Evolutionary conservation across 2,797 vertebrate species (phyloP).

Genomic region (Antrozous pallidus): DNA sequence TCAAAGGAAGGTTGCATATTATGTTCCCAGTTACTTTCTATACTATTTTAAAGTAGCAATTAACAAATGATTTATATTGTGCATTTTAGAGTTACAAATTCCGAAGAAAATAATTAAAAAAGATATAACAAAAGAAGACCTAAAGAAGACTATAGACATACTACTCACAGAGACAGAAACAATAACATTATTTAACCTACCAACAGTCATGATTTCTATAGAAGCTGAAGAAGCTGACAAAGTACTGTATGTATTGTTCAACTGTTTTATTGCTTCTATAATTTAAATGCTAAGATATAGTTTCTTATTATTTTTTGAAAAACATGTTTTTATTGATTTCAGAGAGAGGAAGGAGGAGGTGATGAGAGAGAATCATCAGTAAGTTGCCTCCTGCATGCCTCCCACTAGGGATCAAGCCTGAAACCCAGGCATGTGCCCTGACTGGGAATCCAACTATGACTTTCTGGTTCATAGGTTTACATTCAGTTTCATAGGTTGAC

Average conservation of each 20-base stretch:
- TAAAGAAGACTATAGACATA: conserved; percentile 83
- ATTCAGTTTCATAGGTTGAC: not conserved
- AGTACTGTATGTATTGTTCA: conserved; percentile 80
- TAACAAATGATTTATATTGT: conserved; percentile 15
- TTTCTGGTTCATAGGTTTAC: not conserved
- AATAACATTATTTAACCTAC: conserved; percentile 86
- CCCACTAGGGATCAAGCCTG: too few relatives aligned
- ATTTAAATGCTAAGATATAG: not conserved
- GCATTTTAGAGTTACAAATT: conserved; percentile 81
- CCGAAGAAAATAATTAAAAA: conserved; percentile 78
- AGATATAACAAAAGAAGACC: conserved; percentile 81
- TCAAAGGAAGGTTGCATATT: not conserved
- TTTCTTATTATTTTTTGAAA: not conserved
- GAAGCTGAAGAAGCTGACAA: conserved; percentile 84
- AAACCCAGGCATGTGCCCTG: not conserved
- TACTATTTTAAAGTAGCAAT: not conserved
- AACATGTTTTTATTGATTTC: too few relatives aligned
- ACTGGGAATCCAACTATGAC: not conserved
- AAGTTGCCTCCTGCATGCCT: too few relatives aligned
- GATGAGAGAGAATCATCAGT: too few relatives aligned
- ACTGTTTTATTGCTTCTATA: not conserved
- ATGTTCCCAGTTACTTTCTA: too few relatives aligned
- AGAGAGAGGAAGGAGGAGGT: too few relatives aligned
- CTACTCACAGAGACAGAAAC: conserved; percentile 87
- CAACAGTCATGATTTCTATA: conserved; percentile 80